Evolutionary conservation across 2,113 vertebrate genomes (phyloP).

Genomic region (Erythrocercus mccallii): DNA sequence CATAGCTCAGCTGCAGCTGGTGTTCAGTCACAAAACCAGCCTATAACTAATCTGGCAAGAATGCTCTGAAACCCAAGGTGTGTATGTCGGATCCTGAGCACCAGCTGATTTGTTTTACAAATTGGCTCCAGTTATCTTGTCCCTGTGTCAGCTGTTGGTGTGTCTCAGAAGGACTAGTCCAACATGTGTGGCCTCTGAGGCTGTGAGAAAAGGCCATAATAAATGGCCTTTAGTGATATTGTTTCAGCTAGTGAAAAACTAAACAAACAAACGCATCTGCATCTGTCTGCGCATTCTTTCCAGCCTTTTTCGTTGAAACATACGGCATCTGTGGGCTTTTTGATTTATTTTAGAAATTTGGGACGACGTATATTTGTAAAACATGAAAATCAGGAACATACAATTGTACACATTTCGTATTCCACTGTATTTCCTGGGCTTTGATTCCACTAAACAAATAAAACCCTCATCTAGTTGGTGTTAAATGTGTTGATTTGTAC

Average conservation of each 20-base stretch:
- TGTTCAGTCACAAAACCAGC: not conserved
- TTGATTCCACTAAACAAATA: not conserved
- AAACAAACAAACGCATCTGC: rapidly evolving
- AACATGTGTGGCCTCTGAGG: not conserved
- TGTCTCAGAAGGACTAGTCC: not conserved
- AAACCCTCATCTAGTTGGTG: not conserved
- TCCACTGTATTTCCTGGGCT: not conserved
- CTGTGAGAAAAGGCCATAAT: not conserved
- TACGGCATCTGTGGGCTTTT: not conserved
- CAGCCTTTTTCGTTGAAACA: not conserved
- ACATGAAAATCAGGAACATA: not conserved
- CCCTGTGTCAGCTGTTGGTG: not conserved
- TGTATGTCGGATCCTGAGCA: not conserved
- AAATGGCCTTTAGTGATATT: not conserved
- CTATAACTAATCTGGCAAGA: not conserved
- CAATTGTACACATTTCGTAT: not conserved
- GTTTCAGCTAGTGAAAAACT: not conserved
- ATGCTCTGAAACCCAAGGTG: not conserved
- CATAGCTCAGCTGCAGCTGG: not conserved
- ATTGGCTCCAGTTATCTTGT: not conserved
- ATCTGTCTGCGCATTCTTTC: not conserved
- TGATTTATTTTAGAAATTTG: not conserved
- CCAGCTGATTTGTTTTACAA: not conserved
- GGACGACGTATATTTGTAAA: not conserved
- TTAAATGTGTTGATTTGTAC: not conserved